A percentile compares a stretch with the other conserved stretches of the same genome.
These are phyloP conservation scores for Eupithecia exiguata DNA, from an alignment of 2,888 invertebrate genomes.

Conservation along the genomic window DNA sequence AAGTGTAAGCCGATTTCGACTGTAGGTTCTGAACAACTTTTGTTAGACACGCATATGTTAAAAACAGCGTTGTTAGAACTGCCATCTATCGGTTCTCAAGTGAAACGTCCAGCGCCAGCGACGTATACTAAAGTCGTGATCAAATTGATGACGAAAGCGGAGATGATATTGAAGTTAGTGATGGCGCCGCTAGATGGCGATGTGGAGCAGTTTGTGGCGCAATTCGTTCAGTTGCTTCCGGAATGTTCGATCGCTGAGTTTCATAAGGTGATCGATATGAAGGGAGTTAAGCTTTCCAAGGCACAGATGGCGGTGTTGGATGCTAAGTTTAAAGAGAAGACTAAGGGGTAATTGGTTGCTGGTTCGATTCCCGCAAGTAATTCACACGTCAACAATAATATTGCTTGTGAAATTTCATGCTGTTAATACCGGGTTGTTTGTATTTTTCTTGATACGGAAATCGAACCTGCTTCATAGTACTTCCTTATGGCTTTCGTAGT, in stretches of 20 bases:
- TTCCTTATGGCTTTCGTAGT: not conserved
- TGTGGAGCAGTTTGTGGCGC: constrained; percentile 91
- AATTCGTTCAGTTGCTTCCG: constrained; percentile 94
- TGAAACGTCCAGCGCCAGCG: constrained; percentile 94
- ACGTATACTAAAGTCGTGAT: constrained; percentile 93
- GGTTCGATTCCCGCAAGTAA: not conserved
- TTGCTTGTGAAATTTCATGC: too few species aligned
- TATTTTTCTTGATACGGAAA: not conserved
- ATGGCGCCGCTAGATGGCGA: constrained; percentile 93
- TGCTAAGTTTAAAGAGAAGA: constrained; percentile 61
- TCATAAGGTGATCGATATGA: constrained; percentile 97
- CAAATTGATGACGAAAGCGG: constrained; percentile 97
- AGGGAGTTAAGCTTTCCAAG: constrained; percentile 85
- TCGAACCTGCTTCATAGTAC: not conserved
- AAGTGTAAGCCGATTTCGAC: constrained; percentile 95
- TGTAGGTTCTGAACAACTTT: constrained; percentile 96
- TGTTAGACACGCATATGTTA: constrained; percentile 96
- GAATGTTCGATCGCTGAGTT: constrained; percentile 95
- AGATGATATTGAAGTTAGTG: constrained; percentile 99
- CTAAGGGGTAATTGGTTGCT: constrained; percentile 30
- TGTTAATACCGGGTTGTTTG: too few species aligned
- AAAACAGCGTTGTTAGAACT: constrained; percentile 97
- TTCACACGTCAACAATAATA: too few species aligned
- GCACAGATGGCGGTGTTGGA: constrained; percentile 64
- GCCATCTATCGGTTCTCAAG: constrained; percentile 95